Conservation (phyloP, 37 sponge, comb jelly and placozoan genomes). For the Halichondria panicea region DNA sequence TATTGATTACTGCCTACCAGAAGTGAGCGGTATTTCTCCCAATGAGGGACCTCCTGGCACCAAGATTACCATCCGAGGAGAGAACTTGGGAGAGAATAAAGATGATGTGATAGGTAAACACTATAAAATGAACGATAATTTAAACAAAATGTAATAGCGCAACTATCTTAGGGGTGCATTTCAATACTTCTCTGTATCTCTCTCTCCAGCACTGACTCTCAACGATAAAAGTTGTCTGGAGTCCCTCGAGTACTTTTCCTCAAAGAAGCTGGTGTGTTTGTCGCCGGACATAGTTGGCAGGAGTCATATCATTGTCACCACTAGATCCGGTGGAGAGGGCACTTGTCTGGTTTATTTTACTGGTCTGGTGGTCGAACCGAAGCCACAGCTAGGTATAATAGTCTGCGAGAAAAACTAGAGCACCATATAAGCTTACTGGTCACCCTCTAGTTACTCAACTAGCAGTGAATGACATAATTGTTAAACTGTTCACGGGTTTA, state of each 20-base stretch:
- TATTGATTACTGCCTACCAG: conserved; percentile 35
- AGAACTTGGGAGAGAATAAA: conserved; percentile 70
- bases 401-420: not conserved
- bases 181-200: not conserved
- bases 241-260: conserved; percentile 63
- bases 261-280: conserved; percentile 76
- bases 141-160: not conserved
- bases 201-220: conserved; percentile 51
- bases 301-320: conserved; percentile 83
- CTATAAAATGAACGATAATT: too few relatives aligned
- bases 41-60: conserved; percentile 85
- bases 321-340: conserved; percentile 76
- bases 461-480: too few relatives aligned
- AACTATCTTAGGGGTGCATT: not conserved
- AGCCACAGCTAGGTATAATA: conserved; percentile 15
- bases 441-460: not conserved
- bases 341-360: conserved; percentile 79
- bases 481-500: too few relatives aligned
- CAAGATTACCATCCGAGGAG: conserved; percentile 87
- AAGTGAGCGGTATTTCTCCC: conserved; percentile 91
- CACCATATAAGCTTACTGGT: not conserved
- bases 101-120: conserved; percentile 67
- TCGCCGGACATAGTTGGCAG: conserved; percentile 51
- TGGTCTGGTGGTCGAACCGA: conserved; percentile 24
- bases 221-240: conserved; percentile 65